Evolutionary conservation across 2,888 invertebrate genomes (phyloP), one percentile per base, ranked within the genome.

Genomic region (Heliconius hortense): DNA sequence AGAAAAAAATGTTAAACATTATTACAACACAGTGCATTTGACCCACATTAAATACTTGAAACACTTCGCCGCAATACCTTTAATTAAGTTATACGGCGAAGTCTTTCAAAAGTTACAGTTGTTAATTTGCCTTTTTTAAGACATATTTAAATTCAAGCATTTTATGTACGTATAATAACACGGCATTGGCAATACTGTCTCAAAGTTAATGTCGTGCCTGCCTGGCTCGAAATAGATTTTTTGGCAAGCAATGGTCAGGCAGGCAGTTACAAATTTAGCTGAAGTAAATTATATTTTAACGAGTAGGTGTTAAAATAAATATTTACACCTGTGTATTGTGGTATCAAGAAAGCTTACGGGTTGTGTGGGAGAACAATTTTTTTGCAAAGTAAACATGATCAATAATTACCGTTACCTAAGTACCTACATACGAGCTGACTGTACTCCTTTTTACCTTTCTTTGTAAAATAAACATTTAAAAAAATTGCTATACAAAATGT

Each of bases 261-360:
- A 80, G 76, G 79, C 79, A 82, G 79, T 80, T 75, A 80, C 77
- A 75, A 68, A 81, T 81, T 79, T 79, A 78, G 80, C 78, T 70
- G 77, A 78, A 76, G 77, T 66, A 79, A 82, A 80, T 80, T 81
- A 82, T 68, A 78, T 81, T 80, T 82, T 82, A 82, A 81, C 82
- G 81, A 79, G 80, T 82, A 81, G 78, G 80, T 83, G 84, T 81
- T 80, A 84, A 82, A 81, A 78, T 80, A 82, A 84, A 84, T 80
- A 84, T 83, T 82, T 76, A 81, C 84, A 82, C 82, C 81, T 81
- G 78, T 78, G 79, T 77, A 78, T 77, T 80, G 78, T 76, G 78
- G 78, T 81, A 62, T 66, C 63, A 72, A 31, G 68, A 26, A 69
- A 56, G 72, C 63, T 18, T 35, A 31, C 59, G 71, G 64, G 13